phyloP scores from a whole-genome alignment of 2,113 vertebrate species.

The Nanorana parkeri region DNA sequence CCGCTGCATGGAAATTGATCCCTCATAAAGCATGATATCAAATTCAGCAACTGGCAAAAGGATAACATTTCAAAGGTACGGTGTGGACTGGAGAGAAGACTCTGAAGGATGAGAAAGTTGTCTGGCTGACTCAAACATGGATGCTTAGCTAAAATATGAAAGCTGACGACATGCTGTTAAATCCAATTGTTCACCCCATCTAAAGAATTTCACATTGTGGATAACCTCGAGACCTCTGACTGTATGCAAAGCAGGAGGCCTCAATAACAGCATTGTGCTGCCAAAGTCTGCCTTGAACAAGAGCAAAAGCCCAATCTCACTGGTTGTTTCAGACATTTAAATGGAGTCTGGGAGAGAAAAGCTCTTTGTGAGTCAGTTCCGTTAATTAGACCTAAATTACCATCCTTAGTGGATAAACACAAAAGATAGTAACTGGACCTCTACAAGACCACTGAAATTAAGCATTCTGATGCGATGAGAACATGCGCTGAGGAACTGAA shows the following conservation, averaged over 20 bases:
- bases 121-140: slow-evolving; percentile 61
- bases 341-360: slow-evolving; percentile 69
- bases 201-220: slow-evolving; percentile 80
- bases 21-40: slow-evolving; percentile 68
- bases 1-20: slow-evolving; percentile 72
- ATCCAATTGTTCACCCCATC: slow-evolving; percentile 69
- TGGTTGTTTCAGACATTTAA: slow-evolving; percentile 72
- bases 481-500: slow-evolving; percentile 65
- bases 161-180: slow-evolving; percentile 70
- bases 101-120: slow-evolving; percentile 56
- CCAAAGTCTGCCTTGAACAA: slow-evolving; percentile 61
- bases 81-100: slow-evolving; percentile 55
- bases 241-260: slow-evolving; percentile 78
- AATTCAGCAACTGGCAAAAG: slow-evolving; percentile 69
- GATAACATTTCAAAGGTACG: slow-evolving; percentile 71
- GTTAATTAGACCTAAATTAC: slow-evolving; percentile 83
- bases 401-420: slow-evolving; percentile 70
- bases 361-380: slow-evolving; percentile 79
- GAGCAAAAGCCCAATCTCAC: slow-evolving; percentile 68
- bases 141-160: slow-evolving; percentile 70
- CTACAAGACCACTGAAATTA: slow-evolving; percentile 69
- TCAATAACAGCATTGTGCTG: slow-evolving; percentile 76
- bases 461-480: slow-evolving; percentile 74
- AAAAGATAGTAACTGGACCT: slow-evolving; percentile 76
- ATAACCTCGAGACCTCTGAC: slow-evolving; percentile 82